phyloP scores from a whole-genome alignment of 2,797 vertebrate species.

The Distichodus sexfasciatus region DNA sequence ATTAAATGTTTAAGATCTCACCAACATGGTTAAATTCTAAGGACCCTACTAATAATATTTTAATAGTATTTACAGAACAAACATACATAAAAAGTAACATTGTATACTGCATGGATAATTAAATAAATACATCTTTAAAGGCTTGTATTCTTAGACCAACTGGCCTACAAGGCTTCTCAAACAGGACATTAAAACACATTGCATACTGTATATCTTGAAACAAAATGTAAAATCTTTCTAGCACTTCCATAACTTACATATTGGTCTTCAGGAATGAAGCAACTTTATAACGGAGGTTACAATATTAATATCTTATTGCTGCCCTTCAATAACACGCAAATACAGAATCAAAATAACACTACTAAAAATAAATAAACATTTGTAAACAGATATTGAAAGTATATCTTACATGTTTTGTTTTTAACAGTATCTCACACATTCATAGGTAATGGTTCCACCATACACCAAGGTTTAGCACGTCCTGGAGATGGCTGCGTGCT shows the following conservation, averaged over 20 bases:
- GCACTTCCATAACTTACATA: not conserved
- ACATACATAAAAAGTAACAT: not conserved
- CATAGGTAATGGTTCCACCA: not conserved
- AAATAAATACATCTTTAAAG: not conserved
- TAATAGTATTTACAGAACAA: not conserved
- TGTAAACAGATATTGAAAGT: not conserved
- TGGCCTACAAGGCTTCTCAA: not conserved
- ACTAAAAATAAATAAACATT: conserved; percentile 3
- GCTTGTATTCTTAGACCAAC: not conserved
- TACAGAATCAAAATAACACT: not conserved
- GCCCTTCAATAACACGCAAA: not conserved
- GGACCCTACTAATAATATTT: too few species aligned
- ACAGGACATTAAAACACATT: not conserved
- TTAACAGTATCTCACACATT: not conserved
- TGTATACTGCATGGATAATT: not conserved
- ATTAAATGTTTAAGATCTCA: too few species aligned
- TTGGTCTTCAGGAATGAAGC: not conserved
- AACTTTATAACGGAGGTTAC: not conserved
- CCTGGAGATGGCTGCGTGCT: too few species aligned
- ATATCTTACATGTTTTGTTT: not conserved
- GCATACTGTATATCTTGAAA: not conserved
- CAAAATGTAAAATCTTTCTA: not conserved
- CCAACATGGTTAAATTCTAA: too few species aligned
- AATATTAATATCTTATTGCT: not conserved
- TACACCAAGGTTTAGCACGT: not conserved